A percentile compares a stretch with the other conserved stretches of the same genome.
phyloP scores from a whole-genome alignment of 2,113 vertebrate species.

The Elgaria multicarinata region DNA sequence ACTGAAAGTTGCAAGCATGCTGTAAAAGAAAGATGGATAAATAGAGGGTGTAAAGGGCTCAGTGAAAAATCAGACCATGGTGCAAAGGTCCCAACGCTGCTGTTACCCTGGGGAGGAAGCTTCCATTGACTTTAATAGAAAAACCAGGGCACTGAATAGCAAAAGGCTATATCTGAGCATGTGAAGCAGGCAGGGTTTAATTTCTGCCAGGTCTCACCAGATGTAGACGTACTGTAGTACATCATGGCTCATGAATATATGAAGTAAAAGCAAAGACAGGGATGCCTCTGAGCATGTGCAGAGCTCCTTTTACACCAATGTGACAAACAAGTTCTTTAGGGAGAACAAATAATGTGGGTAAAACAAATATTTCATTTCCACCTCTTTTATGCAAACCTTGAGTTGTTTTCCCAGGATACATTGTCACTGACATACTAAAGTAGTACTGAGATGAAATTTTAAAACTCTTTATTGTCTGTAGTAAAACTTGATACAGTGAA shows the following conservation, averaged over 20 bases:
- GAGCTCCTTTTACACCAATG: background rate
- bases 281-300: background rate
- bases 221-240: background rate
- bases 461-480: background rate
- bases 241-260: background rate
- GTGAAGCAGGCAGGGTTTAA: background rate
- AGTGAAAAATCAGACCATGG: background rate
- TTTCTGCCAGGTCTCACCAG: background rate
- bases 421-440: accelerated
- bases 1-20: no score
- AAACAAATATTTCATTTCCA: background rate
- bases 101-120: background rate
- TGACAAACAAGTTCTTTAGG: background rate
- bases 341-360: background rate
- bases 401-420: background rate
- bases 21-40: background rate
- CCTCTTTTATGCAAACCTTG: background rate
- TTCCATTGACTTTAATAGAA: no score
- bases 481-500: accelerated
- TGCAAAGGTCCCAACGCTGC: background rate
- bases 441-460: accelerated
- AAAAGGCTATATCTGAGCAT: background rate
- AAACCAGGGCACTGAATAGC: background rate
- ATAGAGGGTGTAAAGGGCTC: background rate
- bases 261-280: background rate